Evolutionary conservation across 2,113 vertebrate species (phyloP).

Genomic region (Eudyptes chrysolophus): DNA sequence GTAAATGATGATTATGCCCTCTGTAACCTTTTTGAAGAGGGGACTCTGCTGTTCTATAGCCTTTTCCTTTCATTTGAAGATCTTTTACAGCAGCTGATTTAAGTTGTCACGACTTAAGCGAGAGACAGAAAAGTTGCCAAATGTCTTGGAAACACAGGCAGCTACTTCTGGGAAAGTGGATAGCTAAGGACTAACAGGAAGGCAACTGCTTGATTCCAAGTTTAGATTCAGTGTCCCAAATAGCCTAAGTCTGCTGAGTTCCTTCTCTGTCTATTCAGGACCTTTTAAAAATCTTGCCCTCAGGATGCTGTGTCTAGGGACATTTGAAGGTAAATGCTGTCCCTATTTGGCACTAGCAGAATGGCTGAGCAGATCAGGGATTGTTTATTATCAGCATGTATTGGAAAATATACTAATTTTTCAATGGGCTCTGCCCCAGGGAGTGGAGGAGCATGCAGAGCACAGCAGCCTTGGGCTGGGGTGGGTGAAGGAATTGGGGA

Average conservation of each 20-base stretch:
- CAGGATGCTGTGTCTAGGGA: neutral
- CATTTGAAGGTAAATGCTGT: neutral
- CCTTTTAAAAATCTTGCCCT: neutral
- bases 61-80: neutral
- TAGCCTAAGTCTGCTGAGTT: neutral
- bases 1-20: neutral
- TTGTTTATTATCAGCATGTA: neutral
- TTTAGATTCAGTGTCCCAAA: neutral
- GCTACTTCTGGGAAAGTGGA: neutral
- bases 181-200: constrained; percentile 25
- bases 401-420: neutral
- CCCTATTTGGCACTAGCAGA: neutral
- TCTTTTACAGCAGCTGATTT: neutral
- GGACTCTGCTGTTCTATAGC: neutral
- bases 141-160: constrained; percentile 5
- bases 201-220: neutral
- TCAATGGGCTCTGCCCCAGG: neutral
- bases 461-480: neutral
- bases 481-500: neutral
- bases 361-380: neutral
- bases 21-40: neutral
- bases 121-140: constrained; percentile 9
- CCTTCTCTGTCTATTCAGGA: neutral
- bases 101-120: neutral
- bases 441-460: neutral